A percentile compares a stretch with the other conserved stretches of the same genome.
These are phyloP conservation scores for Metalampra italica DNA, from an alignment of 2,888 invertebrate species.

Conservation along the genomic window DNA sequence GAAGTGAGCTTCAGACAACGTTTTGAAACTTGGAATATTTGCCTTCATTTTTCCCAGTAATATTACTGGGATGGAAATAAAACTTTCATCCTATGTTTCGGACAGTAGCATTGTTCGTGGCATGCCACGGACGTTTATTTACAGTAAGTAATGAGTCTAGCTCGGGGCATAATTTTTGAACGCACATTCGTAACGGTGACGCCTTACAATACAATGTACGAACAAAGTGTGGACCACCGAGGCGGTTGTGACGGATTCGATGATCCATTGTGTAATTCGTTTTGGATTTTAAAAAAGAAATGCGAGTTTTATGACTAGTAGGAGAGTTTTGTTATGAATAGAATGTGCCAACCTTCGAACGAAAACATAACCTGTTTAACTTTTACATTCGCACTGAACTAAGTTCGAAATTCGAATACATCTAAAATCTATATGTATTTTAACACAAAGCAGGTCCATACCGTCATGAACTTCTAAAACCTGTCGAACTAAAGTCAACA, in stretches of 20 bases:
- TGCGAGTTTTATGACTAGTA: too few species aligned
- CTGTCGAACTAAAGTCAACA: too few species aligned
- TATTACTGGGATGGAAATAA: too few species aligned
- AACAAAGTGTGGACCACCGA: slow-evolving; percentile 41
- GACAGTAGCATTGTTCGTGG: not conserved
- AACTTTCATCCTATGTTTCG: not conserved
- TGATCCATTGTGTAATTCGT: slow-evolving; percentile 39
- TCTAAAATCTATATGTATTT: too few species aligned
- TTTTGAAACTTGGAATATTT: not conserved
- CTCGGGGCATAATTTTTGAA: slow-evolving; percentile 42
- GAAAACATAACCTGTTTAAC: too few species aligned
- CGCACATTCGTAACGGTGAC: slow-evolving; percentile 51
- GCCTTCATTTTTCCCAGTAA: not conserved
- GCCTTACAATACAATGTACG: slow-evolving; percentile 7
- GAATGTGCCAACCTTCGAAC: too few species aligned
- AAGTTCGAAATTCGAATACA: too few species aligned
- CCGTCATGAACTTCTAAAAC: too few species aligned
- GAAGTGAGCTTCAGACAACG: not conserved
- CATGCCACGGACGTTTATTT: slow-evolving; percentile 30
- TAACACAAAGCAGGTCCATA: too few species aligned
- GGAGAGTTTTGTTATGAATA: too few species aligned
- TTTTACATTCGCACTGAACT: too few species aligned
- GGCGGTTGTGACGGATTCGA: slow-evolving; percentile 42
- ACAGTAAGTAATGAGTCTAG: slow-evolving; percentile 32
- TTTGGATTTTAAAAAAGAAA: slow-evolving; percentile 10